Base-by-base conservation (phyloP, 2,797 vertebrate species). In the Hippopotamyrus pictus region DNA sequence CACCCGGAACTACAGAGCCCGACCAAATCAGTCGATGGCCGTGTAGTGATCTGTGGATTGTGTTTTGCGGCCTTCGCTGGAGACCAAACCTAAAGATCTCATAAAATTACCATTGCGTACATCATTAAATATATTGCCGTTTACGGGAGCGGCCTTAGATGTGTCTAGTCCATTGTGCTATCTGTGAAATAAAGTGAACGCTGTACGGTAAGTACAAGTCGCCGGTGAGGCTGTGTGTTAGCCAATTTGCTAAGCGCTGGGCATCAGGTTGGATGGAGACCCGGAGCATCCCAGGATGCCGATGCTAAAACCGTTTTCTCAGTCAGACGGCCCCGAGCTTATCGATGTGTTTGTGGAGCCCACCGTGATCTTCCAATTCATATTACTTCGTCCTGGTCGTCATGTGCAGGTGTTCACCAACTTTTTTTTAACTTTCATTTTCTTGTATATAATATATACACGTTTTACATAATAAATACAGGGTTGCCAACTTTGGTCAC, bases 1-100 rank as follows among this genome's bases (percentile, higher is more conserved):
- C 57, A 54, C 53, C 65, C 17, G 46, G 50, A 22, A 4, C 14
- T 19, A 37, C 19, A 48, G 7, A 14, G 53, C 22, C 37, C 5
- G 89, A 89, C 89, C 86, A 79, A 53, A 88, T 37, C 69, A 79
- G 86, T 89, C 48, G 89, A 89, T 79, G 33, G 22, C 89, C 51
- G 86, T 48, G 46, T 62, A 62, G 12, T 14, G 19, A 33, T 14
- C 19, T 12, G 22, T 14, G 14, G 19, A 25, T n/a, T 50, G 50
- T 62, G 41, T 84, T 84, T 25, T 25, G 48, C n/a, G 82, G 82
- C 82, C 46, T 48, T 12, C 48, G 11, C 82, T 22, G 46, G 46
- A 48, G 3, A 48, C n/a, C 9, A 22, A 48, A 51, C 44, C 46
- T 84, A 51, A 84, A 48, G 41, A 82, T 44, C 37, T 41, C 41